phyloP scores from a whole-genome alignment of 2,797 vertebrate species.

The Periparus ater region DNA sequence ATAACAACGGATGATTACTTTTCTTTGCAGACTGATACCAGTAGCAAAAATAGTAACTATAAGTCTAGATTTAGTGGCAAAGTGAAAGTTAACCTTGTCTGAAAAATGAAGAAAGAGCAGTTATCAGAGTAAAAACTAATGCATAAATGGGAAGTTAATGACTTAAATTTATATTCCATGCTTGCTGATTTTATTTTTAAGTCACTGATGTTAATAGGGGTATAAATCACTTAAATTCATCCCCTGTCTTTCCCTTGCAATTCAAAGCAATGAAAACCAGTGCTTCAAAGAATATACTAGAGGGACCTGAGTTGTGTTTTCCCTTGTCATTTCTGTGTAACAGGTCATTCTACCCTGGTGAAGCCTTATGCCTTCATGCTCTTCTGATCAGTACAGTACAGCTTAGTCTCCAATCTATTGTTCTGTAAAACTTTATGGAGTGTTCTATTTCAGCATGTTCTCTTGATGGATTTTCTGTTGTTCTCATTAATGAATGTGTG shows the following conservation, averaged over 20 bases:
- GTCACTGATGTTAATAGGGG: background rate
- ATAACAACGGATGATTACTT: background rate
- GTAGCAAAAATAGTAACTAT: background rate
- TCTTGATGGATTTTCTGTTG: background rate
- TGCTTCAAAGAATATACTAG: background rate
- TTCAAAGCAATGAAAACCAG: background rate
- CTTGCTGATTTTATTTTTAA: conserved; percentile 1
- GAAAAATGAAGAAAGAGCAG: background rate
- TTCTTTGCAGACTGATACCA: background rate
- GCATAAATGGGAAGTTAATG: background rate
- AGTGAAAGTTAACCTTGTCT: background rate
- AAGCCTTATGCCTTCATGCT: background rate
- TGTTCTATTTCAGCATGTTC: background rate
- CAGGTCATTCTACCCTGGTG: background rate
- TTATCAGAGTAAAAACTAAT: background rate
- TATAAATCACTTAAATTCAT: background rate
- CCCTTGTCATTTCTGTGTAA: background rate
- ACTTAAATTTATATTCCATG: background rate
- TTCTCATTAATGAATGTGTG: background rate
- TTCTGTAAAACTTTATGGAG: background rate
- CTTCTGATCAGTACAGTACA: background rate
- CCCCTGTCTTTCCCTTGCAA: background rate
- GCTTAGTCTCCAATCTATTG: background rate
- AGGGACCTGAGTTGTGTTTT: background rate
- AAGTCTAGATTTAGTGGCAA: background rate